phyloP scores from a whole-genome alignment of 2,888 invertebrate genomes.

The Alentia gelatinosa region DNA sequence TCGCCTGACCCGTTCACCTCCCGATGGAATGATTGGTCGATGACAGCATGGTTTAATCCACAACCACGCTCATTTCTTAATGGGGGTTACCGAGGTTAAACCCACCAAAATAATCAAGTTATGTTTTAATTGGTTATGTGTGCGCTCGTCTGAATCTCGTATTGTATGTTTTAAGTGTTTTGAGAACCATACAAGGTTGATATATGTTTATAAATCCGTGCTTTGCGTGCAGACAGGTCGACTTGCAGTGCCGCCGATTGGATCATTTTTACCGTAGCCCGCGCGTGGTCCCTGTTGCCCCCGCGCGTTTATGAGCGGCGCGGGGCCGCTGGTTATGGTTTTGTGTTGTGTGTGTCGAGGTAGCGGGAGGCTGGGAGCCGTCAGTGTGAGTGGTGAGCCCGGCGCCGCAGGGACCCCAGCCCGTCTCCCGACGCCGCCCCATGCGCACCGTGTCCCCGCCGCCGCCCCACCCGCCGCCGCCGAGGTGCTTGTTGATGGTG shows the following conservation, averaged over 20 bases:
- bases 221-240: too few relatives aligned
- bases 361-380: background rate
- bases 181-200: too few relatives aligned
- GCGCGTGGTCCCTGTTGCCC: background rate
- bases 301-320: background rate
- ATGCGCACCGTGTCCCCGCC: background rate
- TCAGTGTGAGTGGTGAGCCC: conserved; percentile 37
- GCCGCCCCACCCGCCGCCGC: background rate
- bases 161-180: too few relatives aligned
- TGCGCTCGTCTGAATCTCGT: too few relatives aligned
- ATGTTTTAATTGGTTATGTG: too few relatives aligned
- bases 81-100: too few relatives aligned
- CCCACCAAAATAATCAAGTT: too few relatives aligned
- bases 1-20: conserved; percentile 30
- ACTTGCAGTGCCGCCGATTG: background rate
- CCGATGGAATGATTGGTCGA: conserved; percentile 49
- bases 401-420: background rate
- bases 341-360: conserved; percentile 42
- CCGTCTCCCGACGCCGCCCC: background rate
- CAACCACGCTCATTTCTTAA: conserved; percentile 5
- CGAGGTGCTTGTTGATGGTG: background rate
- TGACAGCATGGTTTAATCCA: conserved; percentile 44
- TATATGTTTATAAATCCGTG: too few relatives aligned
- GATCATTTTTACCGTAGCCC: conserved; percentile 10
- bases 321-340: conserved; percentile 36